These are phyloP conservation scores for Parazoanthus darwini DNA, from an alignment of 92 coral and sea anemone genomes.

Conservation along the genomic window DNA sequence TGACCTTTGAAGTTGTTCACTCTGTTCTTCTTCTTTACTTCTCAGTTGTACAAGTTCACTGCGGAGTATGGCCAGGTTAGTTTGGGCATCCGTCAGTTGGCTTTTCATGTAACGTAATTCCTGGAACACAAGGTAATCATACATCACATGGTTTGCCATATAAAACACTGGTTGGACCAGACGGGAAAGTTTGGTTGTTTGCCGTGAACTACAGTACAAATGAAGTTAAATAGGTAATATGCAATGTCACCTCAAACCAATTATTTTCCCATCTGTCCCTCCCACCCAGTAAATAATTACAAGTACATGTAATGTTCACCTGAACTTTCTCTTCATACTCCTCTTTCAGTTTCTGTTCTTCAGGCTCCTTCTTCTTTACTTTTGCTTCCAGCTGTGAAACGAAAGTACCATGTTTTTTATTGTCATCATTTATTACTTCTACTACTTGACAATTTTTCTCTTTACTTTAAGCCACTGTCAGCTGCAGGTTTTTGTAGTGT, in stretches of 20 bases:
- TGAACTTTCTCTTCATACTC: constrained; percentile 83
- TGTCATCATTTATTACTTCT: not conserved
- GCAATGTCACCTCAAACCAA: not conserved
- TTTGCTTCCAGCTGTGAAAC: constrained; percentile 64
- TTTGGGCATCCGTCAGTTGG: constrained; percentile 91
- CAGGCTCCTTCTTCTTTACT: constrained; percentile 77
- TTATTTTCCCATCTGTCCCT: not conserved
- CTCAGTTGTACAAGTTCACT: constrained; percentile 90
- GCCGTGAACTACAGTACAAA: no score
- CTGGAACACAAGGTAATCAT: constrained; percentile 31
- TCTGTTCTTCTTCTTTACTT: constrained; percentile 82
- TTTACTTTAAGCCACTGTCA: no score
- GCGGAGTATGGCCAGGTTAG: constrained; percentile 80
- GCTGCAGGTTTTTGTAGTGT: no score
- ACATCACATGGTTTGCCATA: not conserved
- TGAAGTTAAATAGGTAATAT: no score
- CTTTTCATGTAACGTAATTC: constrained; percentile 88
- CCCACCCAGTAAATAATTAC: no score
- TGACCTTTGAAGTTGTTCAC: constrained; percentile 74
- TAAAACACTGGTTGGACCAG: no score
- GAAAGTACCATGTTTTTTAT: not conserved
- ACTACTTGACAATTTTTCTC: not conserved
- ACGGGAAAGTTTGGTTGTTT: no score
- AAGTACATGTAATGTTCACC: constrained; percentile 37
- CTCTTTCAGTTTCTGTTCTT: constrained; percentile 84